A percentile compares a stretch with the other conserved stretches of the same genome.
phyloP scores from a whole-genome alignment of 2,797 vertebrate species.

The Gila robusta region DNA sequence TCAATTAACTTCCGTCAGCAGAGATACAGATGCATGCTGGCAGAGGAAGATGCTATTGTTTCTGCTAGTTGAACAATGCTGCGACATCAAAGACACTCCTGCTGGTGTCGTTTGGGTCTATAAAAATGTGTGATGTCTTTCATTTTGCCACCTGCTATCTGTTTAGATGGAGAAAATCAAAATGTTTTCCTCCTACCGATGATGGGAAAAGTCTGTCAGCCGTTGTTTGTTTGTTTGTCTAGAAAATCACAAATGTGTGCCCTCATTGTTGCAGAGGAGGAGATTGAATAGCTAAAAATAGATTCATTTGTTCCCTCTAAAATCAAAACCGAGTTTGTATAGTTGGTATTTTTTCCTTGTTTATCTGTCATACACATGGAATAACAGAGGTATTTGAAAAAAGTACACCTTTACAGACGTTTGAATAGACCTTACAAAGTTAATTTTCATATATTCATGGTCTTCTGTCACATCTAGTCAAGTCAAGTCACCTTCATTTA shows the following conservation, averaged over 20 bases:
- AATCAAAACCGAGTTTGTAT: slow-evolving; percentile 21
- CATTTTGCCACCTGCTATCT: slow-evolving; percentile 53
- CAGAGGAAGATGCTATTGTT: slow-evolving; percentile 49
- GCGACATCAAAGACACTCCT: slow-evolving; percentile 45
- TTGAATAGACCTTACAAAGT: slow-evolving; percentile 2
- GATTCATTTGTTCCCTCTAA: slow-evolving; percentile 18
- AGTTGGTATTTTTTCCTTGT: slow-evolving; percentile 15
- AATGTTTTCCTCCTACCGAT: slow-evolving; percentile 43
- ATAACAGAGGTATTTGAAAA: slow-evolving; percentile 7
- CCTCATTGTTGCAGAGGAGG: slow-evolving; percentile 46
- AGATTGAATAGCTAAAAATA: slow-evolving; percentile 49
- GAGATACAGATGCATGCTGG: slow-evolving; percentile 47
- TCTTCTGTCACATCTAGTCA: slow-evolving; percentile 5
- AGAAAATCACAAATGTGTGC: slow-evolving; percentile 50
- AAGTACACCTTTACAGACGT: background rate
- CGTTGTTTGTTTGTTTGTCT: slow-evolving; percentile 47
- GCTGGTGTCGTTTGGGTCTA: slow-evolving; percentile 49
- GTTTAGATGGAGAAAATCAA: slow-evolving; percentile 47
- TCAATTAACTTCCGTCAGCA: slow-evolving; percentile 37
- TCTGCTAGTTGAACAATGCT: slow-evolving; percentile 50
- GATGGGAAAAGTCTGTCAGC: slow-evolving; percentile 44
- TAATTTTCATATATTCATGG: background rate
- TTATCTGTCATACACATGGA: slow-evolving; percentile 15
- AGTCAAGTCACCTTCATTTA: no score
- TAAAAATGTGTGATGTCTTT: slow-evolving; percentile 51